These are phyloP conservation scores for Heloderma charlesbogerti DNA, from an alignment of 2,113 vertebrate species.

Conservation along the genomic window DNA sequence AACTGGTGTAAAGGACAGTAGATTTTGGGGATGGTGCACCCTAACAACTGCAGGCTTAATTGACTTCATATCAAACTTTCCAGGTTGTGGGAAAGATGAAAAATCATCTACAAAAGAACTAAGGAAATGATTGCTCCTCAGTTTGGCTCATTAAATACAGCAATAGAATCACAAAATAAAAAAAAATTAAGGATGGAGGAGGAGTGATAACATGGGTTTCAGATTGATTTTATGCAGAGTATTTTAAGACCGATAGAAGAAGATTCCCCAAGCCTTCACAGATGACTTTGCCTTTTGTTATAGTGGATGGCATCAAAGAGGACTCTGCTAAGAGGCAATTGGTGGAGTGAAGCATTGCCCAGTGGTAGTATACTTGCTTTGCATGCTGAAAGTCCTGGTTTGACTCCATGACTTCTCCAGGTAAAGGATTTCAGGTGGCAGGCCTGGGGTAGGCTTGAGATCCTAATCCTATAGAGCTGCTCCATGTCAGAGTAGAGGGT, in stretches of 20 bases:
- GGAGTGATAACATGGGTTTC: background rate
- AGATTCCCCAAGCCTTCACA: background rate
- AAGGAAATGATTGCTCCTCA: slow-evolving; percentile 47
- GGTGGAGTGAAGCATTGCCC: background rate
- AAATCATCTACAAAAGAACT: slow-evolving; percentile 26
- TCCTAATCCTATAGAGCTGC: too few species aligned
- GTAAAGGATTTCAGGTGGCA: background rate
- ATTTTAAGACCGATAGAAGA: background rate
- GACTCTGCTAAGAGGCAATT: background rate
- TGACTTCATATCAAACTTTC: slow-evolving; percentile 38
- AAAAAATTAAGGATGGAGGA: background rate
- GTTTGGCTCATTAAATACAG: slow-evolving; percentile 47
- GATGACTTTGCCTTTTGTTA: background rate
- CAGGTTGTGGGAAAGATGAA: slow-evolving; percentile 26
- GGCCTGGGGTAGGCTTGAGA: background rate
- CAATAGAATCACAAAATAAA: slow-evolving; percentile 29
- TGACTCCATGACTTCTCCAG: background rate
- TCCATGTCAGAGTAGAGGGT: too few species aligned
- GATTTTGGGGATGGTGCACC: background rate
- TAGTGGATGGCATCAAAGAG: background rate
- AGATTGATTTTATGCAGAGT: background rate
- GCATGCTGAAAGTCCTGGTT: background rate
- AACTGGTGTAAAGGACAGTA: background rate
- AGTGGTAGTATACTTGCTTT: background rate
- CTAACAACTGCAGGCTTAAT: background rate